These are phyloP conservation scores for Equus quagga DNA, from an alignment of 2,113 vertebrate genomes.

Conservation along the genomic window DNA sequence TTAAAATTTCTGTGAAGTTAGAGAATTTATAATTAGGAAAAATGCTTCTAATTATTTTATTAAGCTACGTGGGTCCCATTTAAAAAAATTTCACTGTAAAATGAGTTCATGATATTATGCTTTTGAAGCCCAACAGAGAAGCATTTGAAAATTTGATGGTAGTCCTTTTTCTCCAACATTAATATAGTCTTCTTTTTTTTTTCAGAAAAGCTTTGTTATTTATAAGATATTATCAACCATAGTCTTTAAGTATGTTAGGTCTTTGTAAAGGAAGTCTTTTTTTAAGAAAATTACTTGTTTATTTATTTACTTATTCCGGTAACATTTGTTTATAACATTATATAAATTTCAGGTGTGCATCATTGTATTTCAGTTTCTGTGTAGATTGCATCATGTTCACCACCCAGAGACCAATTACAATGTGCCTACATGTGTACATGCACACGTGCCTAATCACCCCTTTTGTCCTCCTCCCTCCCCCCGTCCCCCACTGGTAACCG, in stretches of 20 bases:
- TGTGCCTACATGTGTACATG: no score
- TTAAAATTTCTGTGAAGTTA: constrained; percentile 48
- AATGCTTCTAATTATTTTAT: not conserved
- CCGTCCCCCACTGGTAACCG: no score
- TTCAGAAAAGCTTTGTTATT: not conserved
- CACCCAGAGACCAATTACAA: no score
- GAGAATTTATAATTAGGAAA: constrained; percentile 41
- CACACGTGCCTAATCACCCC: no score
- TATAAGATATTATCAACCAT: not conserved
- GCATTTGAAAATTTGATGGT: constrained; percentile 15
- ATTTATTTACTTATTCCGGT: no score
- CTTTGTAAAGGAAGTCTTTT: not conserved
- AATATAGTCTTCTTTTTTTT: not conserved
- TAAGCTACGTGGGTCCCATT: not conserved
- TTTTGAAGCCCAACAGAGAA: not conserved
- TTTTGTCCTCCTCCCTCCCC: no score
- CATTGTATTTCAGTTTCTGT: no score
- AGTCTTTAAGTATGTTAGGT: not conserved
- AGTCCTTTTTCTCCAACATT: not conserved
- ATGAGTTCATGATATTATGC: not conserved
- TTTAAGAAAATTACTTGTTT: no score
- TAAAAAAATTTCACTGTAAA: not conserved
- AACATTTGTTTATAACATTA: no score
- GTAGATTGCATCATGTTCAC: no score
- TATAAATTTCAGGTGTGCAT: no score